These are phyloP conservation scores for Omphaloscelis lunosa DNA, from an alignment of 2,888 invertebrate genomes.

Conservation along the genomic window DNA sequence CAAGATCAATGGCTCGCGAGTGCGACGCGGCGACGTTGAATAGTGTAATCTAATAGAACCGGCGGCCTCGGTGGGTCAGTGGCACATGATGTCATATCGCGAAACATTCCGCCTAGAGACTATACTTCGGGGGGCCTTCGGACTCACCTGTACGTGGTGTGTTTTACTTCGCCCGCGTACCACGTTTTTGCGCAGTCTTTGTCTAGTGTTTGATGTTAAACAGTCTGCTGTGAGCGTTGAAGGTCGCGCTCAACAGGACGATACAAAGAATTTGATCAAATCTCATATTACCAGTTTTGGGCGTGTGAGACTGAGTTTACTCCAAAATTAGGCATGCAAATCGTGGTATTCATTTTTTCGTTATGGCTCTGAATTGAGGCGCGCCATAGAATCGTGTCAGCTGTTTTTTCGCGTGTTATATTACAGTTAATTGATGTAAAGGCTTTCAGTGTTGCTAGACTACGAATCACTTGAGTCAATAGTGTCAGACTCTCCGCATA, in stretches of 20 bases:
- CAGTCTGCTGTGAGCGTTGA: conserved; percentile 63
- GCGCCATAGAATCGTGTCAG: conserved; percentile 41
- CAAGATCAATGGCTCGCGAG: conserved; percentile 70
- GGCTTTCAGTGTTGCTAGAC: conserved; percentile 25
- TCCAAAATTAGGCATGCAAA: conserved; percentile 51
- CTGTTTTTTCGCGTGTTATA: conserved; percentile 39
- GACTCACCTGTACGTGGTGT: conserved; percentile 65
- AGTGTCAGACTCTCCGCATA: conserved; percentile 28
- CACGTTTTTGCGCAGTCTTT: conserved; percentile 66
- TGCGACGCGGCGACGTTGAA: conserved; percentile 66
- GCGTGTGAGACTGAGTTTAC: conserved; percentile 46
- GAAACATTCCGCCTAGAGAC: conserved; percentile 80
- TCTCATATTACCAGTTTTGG: conserved; percentile 64
- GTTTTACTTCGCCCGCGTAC: conserved; percentile 66
- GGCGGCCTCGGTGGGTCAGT: conserved; percentile 88
- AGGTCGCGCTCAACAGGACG: conserved; percentile 57
- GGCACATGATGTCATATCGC: conserved; percentile 87
- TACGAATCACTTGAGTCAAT: conserved; percentile 45
- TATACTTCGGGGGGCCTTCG: conserved; percentile 72
- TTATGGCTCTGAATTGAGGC: conserved; percentile 28
- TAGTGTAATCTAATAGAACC: conserved; percentile 75
- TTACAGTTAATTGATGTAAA: conserved; percentile 41
- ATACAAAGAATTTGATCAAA: conserved; percentile 65
- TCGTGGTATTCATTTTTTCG: conserved; percentile 37
- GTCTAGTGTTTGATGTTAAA: conserved; percentile 68